phyloP scores from a whole-genome alignment of 2,888 invertebrate genomes.

The Acleris sparsana region DNA sequence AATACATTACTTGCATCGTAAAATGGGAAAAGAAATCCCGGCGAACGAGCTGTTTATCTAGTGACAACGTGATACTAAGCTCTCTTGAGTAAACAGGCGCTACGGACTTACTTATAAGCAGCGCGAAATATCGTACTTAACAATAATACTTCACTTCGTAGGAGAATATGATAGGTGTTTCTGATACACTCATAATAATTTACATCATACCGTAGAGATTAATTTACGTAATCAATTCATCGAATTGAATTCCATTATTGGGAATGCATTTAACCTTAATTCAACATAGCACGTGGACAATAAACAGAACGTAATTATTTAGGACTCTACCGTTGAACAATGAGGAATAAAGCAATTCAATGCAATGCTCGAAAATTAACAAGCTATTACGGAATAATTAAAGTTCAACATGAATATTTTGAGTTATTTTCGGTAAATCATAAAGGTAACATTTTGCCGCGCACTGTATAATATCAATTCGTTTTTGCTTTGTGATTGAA shows the following conservation, averaged over 20 bases:
- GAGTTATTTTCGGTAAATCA: constrained; percentile 50
- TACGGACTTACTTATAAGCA: constrained; percentile 34
- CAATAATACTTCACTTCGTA: no score
- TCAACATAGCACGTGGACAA: background rate
- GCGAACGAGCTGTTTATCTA: constrained; percentile 41
- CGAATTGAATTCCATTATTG: background rate
- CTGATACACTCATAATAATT: no score
- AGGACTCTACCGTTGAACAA: constrained; percentile 45
- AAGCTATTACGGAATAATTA: constrained; percentile 54
- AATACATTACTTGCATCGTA: constrained; percentile 42
- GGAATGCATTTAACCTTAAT: background rate
- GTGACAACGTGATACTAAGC: constrained; percentile 38
- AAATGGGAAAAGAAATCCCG: constrained; percentile 46
- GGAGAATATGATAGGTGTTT: no score
- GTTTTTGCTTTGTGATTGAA: constrained; percentile 46
- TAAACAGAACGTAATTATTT: constrained; percentile 34
- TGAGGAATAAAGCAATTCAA: constrained; percentile 41
- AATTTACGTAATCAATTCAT: background rate
- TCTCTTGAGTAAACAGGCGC: constrained; percentile 35
- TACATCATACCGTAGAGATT: no score
- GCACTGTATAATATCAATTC: constrained; percentile 45
- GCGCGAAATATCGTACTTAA: background rate
- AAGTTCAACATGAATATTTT: constrained; percentile 56
- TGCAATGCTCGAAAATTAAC: constrained; percentile 46
- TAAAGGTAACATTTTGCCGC: constrained; percentile 47